These are phyloP conservation scores for Drosophila sechellia DNA, from an alignment of 1,140 invertebrate species.

Conservation along the genomic window DNA sequence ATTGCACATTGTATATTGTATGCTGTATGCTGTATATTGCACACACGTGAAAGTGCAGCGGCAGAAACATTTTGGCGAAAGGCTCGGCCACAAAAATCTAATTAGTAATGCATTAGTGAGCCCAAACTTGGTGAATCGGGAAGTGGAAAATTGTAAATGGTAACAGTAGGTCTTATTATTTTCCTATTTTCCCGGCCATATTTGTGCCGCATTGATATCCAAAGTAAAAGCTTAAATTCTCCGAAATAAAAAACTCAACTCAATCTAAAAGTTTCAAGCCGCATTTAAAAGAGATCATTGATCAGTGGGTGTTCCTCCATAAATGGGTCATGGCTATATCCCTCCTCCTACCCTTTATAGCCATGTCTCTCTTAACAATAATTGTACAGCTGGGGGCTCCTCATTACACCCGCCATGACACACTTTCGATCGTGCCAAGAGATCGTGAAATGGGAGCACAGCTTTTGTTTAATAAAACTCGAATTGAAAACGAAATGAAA, in stretches of 20 bases:
- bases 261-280: constrained; percentile 57
- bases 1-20: constrained; percentile 25
- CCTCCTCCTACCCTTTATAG: not conserved
- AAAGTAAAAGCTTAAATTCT: constrained; percentile 35
- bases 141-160: constrained; percentile 25
- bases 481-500: constrained; percentile 45
- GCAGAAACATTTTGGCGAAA: constrained; percentile 54
- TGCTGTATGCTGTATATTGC: not conserved
- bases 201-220: constrained; percentile 20
- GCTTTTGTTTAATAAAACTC: constrained; percentile 40
- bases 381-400: constrained; percentile 45
- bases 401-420: constrained; percentile 74
- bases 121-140: constrained; percentile 41
- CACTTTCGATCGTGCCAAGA: constrained; percentile 49
- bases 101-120: constrained; percentile 59
- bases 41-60: constrained; percentile 70
- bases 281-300: constrained; percentile 40
- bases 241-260: constrained; percentile 8
- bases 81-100: constrained; percentile 45
- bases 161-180: constrained; percentile 7
- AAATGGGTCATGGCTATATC: constrained; percentile 66
- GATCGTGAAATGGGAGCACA: constrained; percentile 64
- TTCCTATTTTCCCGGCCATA: constrained; percentile 6
- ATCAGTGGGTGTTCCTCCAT: constrained; percentile 66
- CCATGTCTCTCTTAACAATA: constrained; percentile 22